Base-by-base conservation (phyloP, 2,888 invertebrate species). In the Drosophila acutilabella region DNA sequence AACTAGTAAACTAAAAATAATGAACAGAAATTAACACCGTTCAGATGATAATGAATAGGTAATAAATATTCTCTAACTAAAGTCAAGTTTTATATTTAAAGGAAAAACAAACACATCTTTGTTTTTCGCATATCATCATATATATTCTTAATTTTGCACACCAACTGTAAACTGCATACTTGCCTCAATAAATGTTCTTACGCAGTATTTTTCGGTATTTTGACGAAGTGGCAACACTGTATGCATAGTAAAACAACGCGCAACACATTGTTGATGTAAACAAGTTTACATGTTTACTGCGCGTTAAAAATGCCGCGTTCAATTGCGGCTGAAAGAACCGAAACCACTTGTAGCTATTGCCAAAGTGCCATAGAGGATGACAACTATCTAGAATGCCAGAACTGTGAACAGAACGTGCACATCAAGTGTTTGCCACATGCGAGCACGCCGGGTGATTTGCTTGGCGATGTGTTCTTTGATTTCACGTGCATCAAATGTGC, bases 391-490 rank as follows among this genome's bases (percentile, higher is more conserved):
- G 92, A 93, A 53, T 96, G 96, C 84, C 91, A 92, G 36, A 92
- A 89, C 36, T 96, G 96, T 84, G 89, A 93, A 6, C 91, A 92
- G 71, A 93, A 93, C 74, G 94, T 96, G 10, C 96, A 96, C 88
- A 90, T 95, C 14, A 92, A 93, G 23, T 97, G 97, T 87, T 92
- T 96, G 36, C 93, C 93, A 74, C 93, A 95, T 23, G 94, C 94
- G 0, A 94, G 95, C 10, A 95, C 96, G 0, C 96, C 96, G 0
- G 95, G 95, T 0, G 95, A 95, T 70, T 93, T 96, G 13, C 89
- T 94, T 0, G 96, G 96, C 10, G 97, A 97, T 93, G 94, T 96
- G 4, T 97, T 96, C 91, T 97, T 96, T 76, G 94, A 94, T 73
- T 95, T 95, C 66, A 94, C 94, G 2, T 97, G 97, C 82, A 91